Conservation (phyloP, 2,888 invertebrate genomes). For the Napeogenes inachia region DNA sequence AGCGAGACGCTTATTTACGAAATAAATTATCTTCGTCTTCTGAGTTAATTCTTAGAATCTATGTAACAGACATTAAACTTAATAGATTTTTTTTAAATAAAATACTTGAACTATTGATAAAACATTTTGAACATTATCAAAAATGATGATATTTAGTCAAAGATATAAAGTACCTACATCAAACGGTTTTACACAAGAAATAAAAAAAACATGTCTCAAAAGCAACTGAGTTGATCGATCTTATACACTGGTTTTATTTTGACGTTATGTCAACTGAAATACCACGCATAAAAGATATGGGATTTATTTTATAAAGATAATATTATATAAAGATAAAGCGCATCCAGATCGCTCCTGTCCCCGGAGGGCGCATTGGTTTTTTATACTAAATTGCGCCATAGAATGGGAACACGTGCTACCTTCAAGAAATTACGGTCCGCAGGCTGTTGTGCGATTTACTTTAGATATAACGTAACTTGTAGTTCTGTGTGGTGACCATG, state of each 20-base stretch:
- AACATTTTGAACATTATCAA: no score
- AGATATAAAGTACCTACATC: no score
- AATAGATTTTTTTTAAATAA: no score
- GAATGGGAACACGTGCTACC: slow-evolving; percentile 65
- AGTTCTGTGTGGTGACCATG: slow-evolving; percentile 41
- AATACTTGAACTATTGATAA: no score
- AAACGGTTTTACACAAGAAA: no score
- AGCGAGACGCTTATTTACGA: slow-evolving; percentile 11
- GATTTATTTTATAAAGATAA: background rate
- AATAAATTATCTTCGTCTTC: slow-evolving; percentile 11
- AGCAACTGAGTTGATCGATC: no score
- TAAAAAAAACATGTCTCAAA: no score
- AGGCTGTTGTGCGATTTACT: slow-evolving; percentile 42
- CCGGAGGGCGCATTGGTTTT: slow-evolving; percentile 47
- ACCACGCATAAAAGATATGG: background rate
- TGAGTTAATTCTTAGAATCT: background rate
- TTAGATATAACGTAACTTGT: slow-evolving; percentile 47
- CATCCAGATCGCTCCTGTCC: slow-evolving; percentile 18
- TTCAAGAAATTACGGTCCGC: slow-evolving; percentile 57
- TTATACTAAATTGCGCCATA: slow-evolving; percentile 53
- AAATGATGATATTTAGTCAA: no score
- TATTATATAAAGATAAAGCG: slow-evolving; percentile 14
- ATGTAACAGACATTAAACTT: no score
- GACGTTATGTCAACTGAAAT: no score
- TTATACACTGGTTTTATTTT: no score